phyloP scores from a whole-genome alignment of 2,888 invertebrate genomes.

The Holacanthella duospinosa region DNA sequence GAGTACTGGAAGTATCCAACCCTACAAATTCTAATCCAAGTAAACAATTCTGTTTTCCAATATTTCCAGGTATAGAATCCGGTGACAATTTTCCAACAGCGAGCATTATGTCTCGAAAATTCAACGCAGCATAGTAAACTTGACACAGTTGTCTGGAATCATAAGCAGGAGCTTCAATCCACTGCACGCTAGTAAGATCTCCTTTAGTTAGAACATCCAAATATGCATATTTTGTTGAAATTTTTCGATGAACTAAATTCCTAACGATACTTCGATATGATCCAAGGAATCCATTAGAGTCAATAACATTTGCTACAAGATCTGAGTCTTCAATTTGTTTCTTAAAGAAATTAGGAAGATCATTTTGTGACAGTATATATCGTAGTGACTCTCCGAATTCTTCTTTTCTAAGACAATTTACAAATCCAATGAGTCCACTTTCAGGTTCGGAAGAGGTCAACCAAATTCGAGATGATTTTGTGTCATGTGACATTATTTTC shows the following conservation, averaged over 20 bases:
- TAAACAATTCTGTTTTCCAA: conserved; percentile 46
- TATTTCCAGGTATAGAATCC: conserved; percentile 58
- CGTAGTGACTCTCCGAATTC: conserved; percentile 69
- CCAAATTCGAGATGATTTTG: conserved; percentile 50
- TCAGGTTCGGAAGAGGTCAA: conserved; percentile 57
- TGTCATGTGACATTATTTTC: conserved; percentile 51
- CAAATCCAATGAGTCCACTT: conserved; percentile 74
- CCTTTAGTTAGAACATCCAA: conserved; percentile 67
- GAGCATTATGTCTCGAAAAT: conserved; percentile 91
- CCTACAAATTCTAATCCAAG: conserved; percentile 53
- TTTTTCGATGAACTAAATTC: conserved; percentile 45
- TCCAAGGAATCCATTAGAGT: conserved; percentile 64
- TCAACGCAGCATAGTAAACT: conserved; percentile 69
- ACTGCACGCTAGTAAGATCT: conserved; percentile 70
- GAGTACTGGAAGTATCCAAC: conserved; percentile 39
- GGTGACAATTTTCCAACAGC: conserved; percentile 78
- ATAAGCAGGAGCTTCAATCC: conserved; percentile 54
- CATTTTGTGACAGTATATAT: conserved; percentile 40
- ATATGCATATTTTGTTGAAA: conserved; percentile 38
- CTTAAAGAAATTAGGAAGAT: not conserved
- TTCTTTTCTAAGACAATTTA: conserved; percentile 78
- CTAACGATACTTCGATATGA: conserved; percentile 66
- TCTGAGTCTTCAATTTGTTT: conserved; percentile 11
- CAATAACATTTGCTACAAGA: conserved; percentile 38
- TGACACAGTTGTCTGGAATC: conserved; percentile 41